These are phyloP conservation scores for Neomicropteryx cornuta DNA, from an alignment of 1,140 invertebrate species.

Conservation along the genomic window DNA sequence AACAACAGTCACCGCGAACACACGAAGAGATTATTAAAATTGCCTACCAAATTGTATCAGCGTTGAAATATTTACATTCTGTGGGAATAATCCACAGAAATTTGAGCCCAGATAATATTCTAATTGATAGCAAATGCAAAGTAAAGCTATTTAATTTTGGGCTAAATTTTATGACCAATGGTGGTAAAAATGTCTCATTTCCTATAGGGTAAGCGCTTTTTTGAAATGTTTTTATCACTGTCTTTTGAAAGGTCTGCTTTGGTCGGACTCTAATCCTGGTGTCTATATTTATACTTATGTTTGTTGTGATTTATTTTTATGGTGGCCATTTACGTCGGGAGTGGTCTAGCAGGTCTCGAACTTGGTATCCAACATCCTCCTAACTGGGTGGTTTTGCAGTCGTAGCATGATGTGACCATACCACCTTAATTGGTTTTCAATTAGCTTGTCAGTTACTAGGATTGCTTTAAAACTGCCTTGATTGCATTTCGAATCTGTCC, in stretches of 20 bases:
- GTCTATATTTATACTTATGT: too few relatives aligned
- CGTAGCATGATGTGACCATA: too few relatives aligned
- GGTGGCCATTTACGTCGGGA: too few relatives aligned
- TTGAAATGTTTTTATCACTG: slow-evolving; percentile 9
- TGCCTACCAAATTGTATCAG: slow-evolving; percentile 58
- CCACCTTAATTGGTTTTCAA: too few relatives aligned
- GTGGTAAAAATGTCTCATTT: slow-evolving; percentile 77
- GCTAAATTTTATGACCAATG: slow-evolving; percentile 81
- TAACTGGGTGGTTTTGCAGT: too few relatives aligned
- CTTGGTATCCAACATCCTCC: too few relatives aligned
- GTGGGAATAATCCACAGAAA: slow-evolving; percentile 68
- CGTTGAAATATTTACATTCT: slow-evolving; percentile 61
- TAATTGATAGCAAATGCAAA: slow-evolving; percentile 57
- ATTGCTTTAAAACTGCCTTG: too few relatives aligned
- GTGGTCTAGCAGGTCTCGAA: too few relatives aligned
- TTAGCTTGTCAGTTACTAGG: too few relatives aligned
- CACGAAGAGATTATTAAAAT: slow-evolving; percentile 45
- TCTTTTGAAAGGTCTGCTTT: slow-evolving; percentile 3
- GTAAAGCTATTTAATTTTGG: slow-evolving; percentile 90
- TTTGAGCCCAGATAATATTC: slow-evolving; percentile 73
- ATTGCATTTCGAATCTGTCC: too few relatives aligned
- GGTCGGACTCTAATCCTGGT: slow-evolving; percentile 1
- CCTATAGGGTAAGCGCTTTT: slow-evolving; percentile 69
- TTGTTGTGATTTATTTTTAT: too few relatives aligned
- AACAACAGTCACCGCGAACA: slow-evolving; percentile 32